These are phyloP conservation scores for Drosophila siamana DNA, from an alignment of 2,888 invertebrate genomes.

Conservation along the genomic window DNA sequence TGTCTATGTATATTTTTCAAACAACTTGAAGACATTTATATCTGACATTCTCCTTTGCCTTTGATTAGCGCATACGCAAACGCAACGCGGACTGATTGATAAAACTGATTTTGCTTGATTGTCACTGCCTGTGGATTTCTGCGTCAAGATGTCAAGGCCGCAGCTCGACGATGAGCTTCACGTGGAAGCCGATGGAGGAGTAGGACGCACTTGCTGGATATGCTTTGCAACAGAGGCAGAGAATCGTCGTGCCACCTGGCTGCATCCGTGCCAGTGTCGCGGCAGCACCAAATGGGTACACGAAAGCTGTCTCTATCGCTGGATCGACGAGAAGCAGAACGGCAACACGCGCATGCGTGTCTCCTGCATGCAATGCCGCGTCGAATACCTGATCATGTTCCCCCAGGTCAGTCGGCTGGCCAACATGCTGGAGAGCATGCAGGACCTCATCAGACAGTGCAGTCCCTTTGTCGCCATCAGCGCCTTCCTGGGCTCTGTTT, in stretches of 20 bases:
- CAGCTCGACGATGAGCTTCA: too few species aligned
- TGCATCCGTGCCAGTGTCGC: constrained; percentile 96
- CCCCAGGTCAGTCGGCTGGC: constrained; percentile 95
- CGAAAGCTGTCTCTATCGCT: constrained; percentile 96
- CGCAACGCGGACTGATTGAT: too few species aligned
- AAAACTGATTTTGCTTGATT: too few species aligned
- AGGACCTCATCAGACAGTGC: constrained; percentile 94
- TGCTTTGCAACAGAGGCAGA: constrained; percentile 98
- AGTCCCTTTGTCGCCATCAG: constrained; percentile 97
- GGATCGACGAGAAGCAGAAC: constrained; percentile 99
- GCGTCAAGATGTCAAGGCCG: too few species aligned
- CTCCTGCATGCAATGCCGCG: constrained; percentile 96
- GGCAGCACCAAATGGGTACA: constrained; percentile 99
- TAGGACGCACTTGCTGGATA: constrained; percentile 93
- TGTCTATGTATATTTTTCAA: too few species aligned
- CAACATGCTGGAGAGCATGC: constrained; percentile 92
- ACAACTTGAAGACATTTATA: too few species aligned
- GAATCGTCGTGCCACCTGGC: constrained; percentile 94
- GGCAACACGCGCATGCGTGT: constrained; percentile 93
- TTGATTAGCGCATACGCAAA: too few species aligned
- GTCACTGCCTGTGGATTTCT: too few species aligned
- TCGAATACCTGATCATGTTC: constrained; percentile 96
- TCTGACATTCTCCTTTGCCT: too few species aligned
- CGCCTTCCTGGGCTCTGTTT: constrained; percentile 95
- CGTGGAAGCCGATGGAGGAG: constrained; percentile 43